A percentile compares a stretch with the other conserved stretches of the same genome.
phyloP scores from a whole-genome alignment of 2,888 invertebrate species.

The Parasteatoda lunata region DNA sequence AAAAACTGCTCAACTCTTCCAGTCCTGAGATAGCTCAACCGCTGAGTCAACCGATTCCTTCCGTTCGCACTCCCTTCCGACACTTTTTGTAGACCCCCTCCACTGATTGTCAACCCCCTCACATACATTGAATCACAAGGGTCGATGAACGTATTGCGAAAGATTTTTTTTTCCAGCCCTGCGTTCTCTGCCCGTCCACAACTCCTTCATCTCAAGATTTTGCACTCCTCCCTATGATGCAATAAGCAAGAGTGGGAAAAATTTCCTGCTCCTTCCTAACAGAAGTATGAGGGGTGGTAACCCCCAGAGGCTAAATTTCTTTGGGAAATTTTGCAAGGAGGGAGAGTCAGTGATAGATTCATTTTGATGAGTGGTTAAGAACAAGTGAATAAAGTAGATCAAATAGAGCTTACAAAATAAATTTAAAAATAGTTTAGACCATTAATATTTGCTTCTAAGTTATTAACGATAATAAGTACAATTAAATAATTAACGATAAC shows the following conservation, averaged over 20 bases:
- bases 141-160: slow-evolving; percentile 54
- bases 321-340: slow-evolving; percentile 7
- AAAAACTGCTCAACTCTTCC: slow-evolving; percentile 15
- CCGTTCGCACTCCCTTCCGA: slow-evolving; percentile 62
- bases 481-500: too few species aligned
- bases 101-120: slow-evolving; percentile 22
- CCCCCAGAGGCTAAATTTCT: slow-evolving; percentile 27
- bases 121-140: slow-evolving; percentile 56
- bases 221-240: slow-evolving; percentile 12
- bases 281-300: slow-evolving; percentile 23
- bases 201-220: slow-evolving; percentile 31
- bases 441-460: too few species aligned
- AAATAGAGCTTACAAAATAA: too few species aligned
- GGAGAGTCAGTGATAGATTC: background rate
- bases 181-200: slow-evolving; percentile 41
- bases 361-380: too few species aligned
- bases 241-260: slow-evolving; percentile 27
- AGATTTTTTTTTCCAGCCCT: slow-evolving; percentile 22
- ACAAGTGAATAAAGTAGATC: too few species aligned
- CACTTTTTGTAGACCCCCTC: slow-evolving; percentile 33
- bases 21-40: slow-evolving; percentile 43
- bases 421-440: too few species aligned
- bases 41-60: slow-evolving; percentile 64
- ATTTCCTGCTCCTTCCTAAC: background rate
- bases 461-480: too few species aligned